Base-by-base conservation (phyloP, 2,888 invertebrate species). In the Therioaphis trifolii region DNA sequence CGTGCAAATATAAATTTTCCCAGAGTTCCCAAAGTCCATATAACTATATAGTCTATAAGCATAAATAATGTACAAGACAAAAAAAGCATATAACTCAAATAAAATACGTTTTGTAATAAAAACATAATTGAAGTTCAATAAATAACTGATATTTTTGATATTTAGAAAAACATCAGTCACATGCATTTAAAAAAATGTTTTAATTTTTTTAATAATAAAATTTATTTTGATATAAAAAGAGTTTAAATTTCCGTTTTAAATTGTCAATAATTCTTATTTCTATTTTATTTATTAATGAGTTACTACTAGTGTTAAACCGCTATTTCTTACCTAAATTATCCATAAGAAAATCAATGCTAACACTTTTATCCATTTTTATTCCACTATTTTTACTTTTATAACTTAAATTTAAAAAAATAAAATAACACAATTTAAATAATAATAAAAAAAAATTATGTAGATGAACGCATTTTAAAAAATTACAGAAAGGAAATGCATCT, bases 271-370 rank as follows among this genome's bases (percentile, higher is more conserved):
- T n/a, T n/a, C n/a, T n/a, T 49, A 18, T 18, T 0, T 49, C 5
- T 15, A 3, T 49, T 18, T 49, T 2, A 49, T 18, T 49, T 4
- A 46, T 46, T 49, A 15, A 18, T 49, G 0, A 49, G 27, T 14
- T 14, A 14, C 21, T 27, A 27, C 2, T 18, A 27, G 12, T 71
- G 27, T 46, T 71, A n/a, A 52, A 24, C 49, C 2, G 7, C 43
- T 21, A 27, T 21, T 29, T 21, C 80, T 72, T 72, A 82, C 80
- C 80, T 49, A 82, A 72, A 35, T 74, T 63, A 35, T 63, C 72
- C 80, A 82, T 82, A 24, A 74, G 43, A 18, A 49, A 29, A 29
- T 82, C 80, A n/a, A 82, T 82, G 14, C 9, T 82, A 49, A 29
- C 18, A 49, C 63, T 49, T 74, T 82, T 71, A 5, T 61, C 80